Evolutionary conservation across 2,113 vertebrate species (phyloP).

Genomic region (Elanus axillaris): DNA sequence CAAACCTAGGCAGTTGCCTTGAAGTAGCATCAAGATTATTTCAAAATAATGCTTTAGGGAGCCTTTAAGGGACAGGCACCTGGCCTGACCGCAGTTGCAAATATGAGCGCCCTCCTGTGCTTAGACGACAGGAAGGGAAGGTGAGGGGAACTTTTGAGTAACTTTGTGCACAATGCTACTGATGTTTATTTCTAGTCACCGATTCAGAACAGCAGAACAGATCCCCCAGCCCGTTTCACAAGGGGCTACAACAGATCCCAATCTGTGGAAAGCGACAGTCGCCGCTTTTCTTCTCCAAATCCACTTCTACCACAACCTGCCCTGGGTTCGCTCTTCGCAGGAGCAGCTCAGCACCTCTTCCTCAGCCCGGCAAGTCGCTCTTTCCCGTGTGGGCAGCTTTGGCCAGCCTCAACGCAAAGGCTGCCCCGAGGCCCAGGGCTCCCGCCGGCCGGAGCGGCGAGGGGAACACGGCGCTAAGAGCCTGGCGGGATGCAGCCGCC

Average conservation of each 20-base stretch:
- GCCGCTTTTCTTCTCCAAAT: neutral
- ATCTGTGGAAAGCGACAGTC: neutral
- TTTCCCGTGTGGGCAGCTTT: neutral
- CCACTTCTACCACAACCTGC: neutral
- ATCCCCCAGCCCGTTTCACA: accelerated
- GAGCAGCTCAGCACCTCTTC: neutral
- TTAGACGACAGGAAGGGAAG: neutral
- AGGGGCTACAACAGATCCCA: neutral
- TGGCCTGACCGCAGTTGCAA: neutral
- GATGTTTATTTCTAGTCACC: neutral
- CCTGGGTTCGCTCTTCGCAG: neutral
- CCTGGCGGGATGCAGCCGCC: neutral
- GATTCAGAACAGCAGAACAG: accelerated
- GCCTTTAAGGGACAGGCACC: neutral
- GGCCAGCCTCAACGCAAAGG: no score
- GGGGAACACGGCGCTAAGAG: neutral
- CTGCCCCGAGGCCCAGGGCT: neutral
- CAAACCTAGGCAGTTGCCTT: neutral
- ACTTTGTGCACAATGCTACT: neutral
- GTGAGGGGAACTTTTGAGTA: neutral
- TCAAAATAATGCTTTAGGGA: neutral
- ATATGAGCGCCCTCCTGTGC: neutral
- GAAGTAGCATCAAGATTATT: neutral
- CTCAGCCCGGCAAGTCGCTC: neutral
- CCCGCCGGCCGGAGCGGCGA: neutral